Evolutionary conservation across 2,797 vertebrate genomes (phyloP).

Genomic region (Molossus alvarezi): DNA sequence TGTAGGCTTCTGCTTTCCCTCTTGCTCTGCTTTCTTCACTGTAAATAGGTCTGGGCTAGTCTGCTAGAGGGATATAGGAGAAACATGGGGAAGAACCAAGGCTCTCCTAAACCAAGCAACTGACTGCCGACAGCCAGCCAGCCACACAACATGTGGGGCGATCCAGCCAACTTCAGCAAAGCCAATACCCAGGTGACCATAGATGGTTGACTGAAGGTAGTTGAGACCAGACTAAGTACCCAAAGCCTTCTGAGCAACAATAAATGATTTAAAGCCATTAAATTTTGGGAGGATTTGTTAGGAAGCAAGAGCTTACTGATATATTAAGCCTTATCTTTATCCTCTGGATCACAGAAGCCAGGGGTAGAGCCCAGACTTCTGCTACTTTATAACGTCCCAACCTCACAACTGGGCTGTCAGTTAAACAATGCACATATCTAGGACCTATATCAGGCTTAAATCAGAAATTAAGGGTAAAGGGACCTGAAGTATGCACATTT

Average conservation of each 20-base stretch:
- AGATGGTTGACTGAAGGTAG: background rate
- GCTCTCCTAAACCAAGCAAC: background rate
- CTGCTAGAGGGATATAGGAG: background rate
- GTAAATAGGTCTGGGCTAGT: background rate
- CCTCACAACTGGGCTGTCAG: background rate
- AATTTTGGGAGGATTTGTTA: background rate
- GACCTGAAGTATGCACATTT: background rate
- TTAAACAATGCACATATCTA: background rate
- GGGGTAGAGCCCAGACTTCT: background rate
- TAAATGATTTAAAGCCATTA: conserved; percentile 1
- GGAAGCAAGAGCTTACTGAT: background rate
- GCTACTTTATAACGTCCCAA: background rate
- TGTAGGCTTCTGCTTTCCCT: background rate
- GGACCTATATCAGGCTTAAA: background rate
- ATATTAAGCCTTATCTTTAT: background rate
- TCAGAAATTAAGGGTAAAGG: background rate
- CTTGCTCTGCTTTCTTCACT: background rate
- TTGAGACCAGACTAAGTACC: background rate
- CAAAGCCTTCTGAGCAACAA: background rate
- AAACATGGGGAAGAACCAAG: conserved; percentile 6
- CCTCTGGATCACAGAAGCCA: background rate
- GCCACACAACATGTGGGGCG: background rate
- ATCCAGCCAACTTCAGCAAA: background rate
- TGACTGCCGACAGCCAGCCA: background rate
- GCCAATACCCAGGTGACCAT: background rate